These are phyloP conservation scores for Eospalax fontanierii DNA, from an alignment of 2,797 vertebrate species.

Conservation along the genomic window DNA sequence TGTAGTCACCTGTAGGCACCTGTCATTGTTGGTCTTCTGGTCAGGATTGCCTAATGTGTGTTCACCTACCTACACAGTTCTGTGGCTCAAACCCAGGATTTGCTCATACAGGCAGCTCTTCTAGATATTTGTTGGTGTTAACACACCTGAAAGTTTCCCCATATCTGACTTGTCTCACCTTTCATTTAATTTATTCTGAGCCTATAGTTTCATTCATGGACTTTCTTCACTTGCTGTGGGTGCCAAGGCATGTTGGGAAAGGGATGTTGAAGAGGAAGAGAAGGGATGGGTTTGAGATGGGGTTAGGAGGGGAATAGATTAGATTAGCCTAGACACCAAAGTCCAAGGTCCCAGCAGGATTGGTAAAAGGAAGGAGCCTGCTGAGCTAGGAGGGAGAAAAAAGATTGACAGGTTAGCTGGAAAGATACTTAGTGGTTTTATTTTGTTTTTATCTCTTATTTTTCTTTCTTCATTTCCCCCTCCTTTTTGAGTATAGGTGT, in stretches of 20 bases:
- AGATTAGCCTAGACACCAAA: slow-evolving; percentile 11
- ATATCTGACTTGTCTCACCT: slow-evolving; percentile 9
- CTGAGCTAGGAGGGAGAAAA: not conserved
- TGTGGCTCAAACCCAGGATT: not conserved
- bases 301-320: not conserved
- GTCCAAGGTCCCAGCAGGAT: not conserved
- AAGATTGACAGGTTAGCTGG: not conserved
- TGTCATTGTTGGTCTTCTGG: slow-evolving; percentile 56
- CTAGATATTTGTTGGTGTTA: slow-evolving; percentile 75
- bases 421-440: not conserved
- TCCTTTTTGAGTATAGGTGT: not conserved
- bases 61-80: not conserved
- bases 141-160: slow-evolving; percentile 74
- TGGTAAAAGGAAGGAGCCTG: not conserved
- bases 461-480: rapidly evolving
- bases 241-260: slow-evolving; percentile 56
- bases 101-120: not conserved
- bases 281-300: not conserved
- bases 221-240: slow-evolving; percentile 33
- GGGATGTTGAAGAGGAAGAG: slow-evolving; percentile 9
- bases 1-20: too few species aligned
- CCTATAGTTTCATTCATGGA: slow-evolving; percentile 71
- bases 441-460: rapidly evolving
- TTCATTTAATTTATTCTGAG: slow-evolving; percentile 72
- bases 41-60: slow-evolving; percentile 60